phyloP scores from a whole-genome alignment of 2,797 vertebrate genomes.

The Argentina silus region DNA sequence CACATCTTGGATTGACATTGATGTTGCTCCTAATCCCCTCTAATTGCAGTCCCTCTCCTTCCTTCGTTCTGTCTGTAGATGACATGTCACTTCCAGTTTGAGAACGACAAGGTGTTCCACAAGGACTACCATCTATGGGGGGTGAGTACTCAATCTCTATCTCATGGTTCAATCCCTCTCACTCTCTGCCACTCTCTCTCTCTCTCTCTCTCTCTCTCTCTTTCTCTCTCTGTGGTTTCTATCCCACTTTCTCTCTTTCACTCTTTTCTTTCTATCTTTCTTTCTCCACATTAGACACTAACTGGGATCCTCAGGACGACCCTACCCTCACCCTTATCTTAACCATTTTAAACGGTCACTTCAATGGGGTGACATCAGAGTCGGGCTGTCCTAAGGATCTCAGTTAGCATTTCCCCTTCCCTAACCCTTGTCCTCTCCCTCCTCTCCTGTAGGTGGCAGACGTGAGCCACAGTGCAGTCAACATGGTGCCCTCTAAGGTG shows the following conservation, averaged over 20 bases:
- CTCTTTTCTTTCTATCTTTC: not conserved
- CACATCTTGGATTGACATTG: not conserved
- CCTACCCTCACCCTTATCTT: not conserved
- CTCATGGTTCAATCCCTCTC: not conserved
- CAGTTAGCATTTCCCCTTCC: not conserved
- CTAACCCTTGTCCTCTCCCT: constrained; percentile 15
- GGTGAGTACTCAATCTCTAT: constrained; percentile 74
- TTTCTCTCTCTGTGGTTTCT: not conserved
- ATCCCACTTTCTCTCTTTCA: not conserved
- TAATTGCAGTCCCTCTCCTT: not conserved
- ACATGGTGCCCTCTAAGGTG: constrained; percentile 89
- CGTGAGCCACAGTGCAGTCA: constrained; percentile 82
- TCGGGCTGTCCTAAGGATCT: too few relatives aligned
- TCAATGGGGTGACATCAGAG: too few relatives aligned
- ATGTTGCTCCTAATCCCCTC: too few relatives aligned
- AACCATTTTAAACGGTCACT: not conserved
- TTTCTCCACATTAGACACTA: not conserved
- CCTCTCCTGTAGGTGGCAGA: constrained; percentile 80
- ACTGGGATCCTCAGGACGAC: not conserved
- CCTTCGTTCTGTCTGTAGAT: constrained; percentile 72
- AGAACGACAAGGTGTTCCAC: constrained; percentile 86
- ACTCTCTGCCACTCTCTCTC: not conserved
- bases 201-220: not conserved
- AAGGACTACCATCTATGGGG: constrained; percentile 90
- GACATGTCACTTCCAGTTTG: constrained; percentile 85